Evolutionary conservation across 37 sponge, comb jelly and placozoan species (phyloP), one percentile per base, ranked within the genome.

Genomic region (Tethya wilhelma): DNA sequence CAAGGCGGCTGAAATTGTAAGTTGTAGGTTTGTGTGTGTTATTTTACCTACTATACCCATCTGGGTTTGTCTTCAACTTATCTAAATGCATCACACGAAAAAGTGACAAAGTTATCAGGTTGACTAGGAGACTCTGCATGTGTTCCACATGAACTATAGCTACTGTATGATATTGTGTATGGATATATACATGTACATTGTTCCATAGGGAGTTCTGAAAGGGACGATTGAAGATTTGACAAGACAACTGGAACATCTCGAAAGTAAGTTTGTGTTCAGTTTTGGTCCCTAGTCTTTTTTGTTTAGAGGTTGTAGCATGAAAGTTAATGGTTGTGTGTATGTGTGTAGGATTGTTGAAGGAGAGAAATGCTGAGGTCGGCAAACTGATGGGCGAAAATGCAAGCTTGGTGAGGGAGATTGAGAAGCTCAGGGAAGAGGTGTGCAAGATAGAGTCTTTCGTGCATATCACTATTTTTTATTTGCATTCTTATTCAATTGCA

Each of bases 1-100:
- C 63, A 74, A 71, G 29, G 84, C 89, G 1, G 89, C 89, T 39
- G 89, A 89, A 56, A 62, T 81, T 41, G 87, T 80, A 28, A 79
- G 74, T 29, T 44, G 9, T 49, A 19, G 53, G 14, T 19, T 19
- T 49, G 9, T 49, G 14, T 49, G 53, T 49, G 53, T 49, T 49
- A 19, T 49, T 49, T 49, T 9, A 19, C 9, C n/a, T n/a, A n/a
- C n/a, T 29, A 26, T 63, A 67, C 38, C 41, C 41, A 7, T 67
- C 38, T 8, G 41, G 22, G 7, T 7, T 33, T 4, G 9, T 67
- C 6, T 23, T 7, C 62, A 60, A 60, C 26, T 19, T 11, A 49
- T 11, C 55, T 11, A 49, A 49, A 11, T 49, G 14, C 55, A 26
- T 62, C 67, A 66, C 36, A 31, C 3, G 36, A 19, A 49, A n/a